Conservation (phyloP, 2,888 invertebrate genomes). For the Steinernema carpocapsae region DNA sequence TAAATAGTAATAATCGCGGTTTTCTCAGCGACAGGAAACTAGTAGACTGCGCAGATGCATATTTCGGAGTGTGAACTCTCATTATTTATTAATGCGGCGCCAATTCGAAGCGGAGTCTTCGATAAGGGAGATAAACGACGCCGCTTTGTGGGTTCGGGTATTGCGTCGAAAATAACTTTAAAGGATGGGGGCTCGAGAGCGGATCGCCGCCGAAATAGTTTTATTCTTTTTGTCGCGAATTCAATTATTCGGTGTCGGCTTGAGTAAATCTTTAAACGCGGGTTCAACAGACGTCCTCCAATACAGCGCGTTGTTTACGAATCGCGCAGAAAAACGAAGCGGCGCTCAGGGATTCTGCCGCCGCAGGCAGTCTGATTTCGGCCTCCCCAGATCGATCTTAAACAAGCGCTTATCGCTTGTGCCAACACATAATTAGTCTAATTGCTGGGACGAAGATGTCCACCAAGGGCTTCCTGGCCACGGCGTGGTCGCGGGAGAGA, state of each 20-base stretch:
- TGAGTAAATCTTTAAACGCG: slow-evolving; percentile 28
- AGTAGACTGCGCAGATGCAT: slow-evolving; percentile 24
- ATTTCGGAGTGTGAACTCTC: slow-evolving; percentile 35
- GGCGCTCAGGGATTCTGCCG: not conserved
- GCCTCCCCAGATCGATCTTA: slow-evolving; percentile 17
- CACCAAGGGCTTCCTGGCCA: slow-evolving; percentile 1
- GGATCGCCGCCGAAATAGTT: slow-evolving; percentile 6
- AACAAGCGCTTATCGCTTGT: slow-evolving; percentile 27
- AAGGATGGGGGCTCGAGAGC: slow-evolving; percentile 12
- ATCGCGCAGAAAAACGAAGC: not conserved
- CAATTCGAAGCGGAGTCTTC: slow-evolving; percentile 22
- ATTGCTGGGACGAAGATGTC: slow-evolving; percentile 29
- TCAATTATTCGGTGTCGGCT: slow-evolving; percentile 17
- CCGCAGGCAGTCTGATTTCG: not conserved
- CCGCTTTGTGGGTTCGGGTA: slow-evolving; percentile 19
- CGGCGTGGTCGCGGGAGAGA: not conserved
- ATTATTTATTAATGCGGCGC: slow-evolving; percentile 32
- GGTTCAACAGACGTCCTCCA: not conserved
- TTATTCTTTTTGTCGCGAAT: slow-evolving; percentile 29
- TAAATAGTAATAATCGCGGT: not conserved
- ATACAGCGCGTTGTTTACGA: slow-evolving; percentile 22
- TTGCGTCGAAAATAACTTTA: not conserved
- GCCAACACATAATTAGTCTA: slow-evolving; percentile 33
- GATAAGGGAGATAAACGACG: slow-evolving; percentile 30
- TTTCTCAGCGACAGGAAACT: not conserved